Percentiles rank a stretch among this genome's conserved stretches.
These are phyloP conservation scores for Lutjanus argentimaculatus DNA, from an alignment of 2,797 vertebrate genomes.

Conservation along the genomic window DNA sequence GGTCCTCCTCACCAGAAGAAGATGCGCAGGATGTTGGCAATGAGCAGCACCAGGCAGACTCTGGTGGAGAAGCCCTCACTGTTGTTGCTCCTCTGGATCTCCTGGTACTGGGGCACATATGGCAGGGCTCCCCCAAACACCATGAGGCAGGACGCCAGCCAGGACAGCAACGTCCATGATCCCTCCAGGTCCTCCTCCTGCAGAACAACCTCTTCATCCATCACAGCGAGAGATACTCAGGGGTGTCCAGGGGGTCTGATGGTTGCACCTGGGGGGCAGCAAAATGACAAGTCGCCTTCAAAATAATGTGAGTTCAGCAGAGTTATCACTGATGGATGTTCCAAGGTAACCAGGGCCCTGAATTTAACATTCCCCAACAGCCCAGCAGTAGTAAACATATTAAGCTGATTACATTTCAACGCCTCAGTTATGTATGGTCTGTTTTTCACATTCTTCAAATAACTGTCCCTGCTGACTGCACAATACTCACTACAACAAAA, in stretches of 20 bases:
- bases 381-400: background rate
- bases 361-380: background rate
- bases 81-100: constrained; percentile 85
- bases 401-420: constrained; percentile 24
- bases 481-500: too few species aligned
- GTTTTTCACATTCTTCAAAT: background rate
- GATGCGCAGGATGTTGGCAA: constrained; percentile 89
- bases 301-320: background rate
- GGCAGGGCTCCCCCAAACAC: constrained; percentile 88
- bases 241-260: background rate
- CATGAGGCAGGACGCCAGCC: constrained; percentile 87
- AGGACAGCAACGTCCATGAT: constrained; percentile 82
- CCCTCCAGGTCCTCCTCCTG: constrained; percentile 74
- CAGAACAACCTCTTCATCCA: constrained; percentile 77
- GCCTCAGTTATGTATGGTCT: background rate
- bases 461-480: background rate
- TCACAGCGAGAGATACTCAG: constrained; percentile 48
- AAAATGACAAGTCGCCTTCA: background rate
- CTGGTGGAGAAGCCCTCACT: constrained; percentile 89
- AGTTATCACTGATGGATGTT: background rate
- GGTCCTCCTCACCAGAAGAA: constrained; percentile 88
- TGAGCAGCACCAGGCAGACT: constrained; percentile 88
- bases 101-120: constrained; percentile 89
- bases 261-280: constrained; percentile 5
- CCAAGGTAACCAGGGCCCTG: background rate